Percentiles rank a stretch among this genome's conserved stretches.
phyloP scores from a whole-genome alignment of 2,797 vertebrate species.

The Clamator glandarius region DNA sequence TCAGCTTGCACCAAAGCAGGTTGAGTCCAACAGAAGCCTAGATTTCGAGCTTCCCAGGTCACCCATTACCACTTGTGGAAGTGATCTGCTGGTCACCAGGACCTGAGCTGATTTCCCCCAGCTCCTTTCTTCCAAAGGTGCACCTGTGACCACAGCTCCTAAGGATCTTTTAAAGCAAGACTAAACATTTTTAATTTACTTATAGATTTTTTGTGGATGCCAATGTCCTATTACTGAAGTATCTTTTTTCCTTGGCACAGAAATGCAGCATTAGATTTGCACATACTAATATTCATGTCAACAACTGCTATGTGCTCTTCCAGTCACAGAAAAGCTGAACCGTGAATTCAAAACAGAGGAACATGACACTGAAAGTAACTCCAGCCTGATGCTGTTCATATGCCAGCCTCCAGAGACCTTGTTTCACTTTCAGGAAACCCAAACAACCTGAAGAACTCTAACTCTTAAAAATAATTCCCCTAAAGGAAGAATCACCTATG shows the following conservation, averaged over 20 bases:
- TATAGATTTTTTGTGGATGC: neutral
- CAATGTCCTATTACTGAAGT: neutral
- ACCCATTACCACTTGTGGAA: rapidly evolving
- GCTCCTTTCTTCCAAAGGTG: neutral
- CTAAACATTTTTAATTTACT: neutral
- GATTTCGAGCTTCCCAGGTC: neutral
- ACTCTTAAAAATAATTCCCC: neutral
- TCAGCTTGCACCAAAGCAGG: rapidly evolving
- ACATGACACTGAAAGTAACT: neutral
- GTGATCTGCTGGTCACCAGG: neutral
- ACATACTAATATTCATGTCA: neutral
- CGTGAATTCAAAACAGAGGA: neutral
- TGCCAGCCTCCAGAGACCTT: neutral
- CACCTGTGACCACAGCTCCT: neutral
- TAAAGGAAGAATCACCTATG: neutral
- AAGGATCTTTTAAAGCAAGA: neutral
- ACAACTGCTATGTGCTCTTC: neutral
- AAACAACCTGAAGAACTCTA: neutral
- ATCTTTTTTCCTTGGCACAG: neutral
- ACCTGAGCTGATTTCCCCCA: neutral
- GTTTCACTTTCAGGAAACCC: neutral
- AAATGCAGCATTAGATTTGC: neutral
- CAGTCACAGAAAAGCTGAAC: neutral
- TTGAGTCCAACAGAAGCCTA: neutral
- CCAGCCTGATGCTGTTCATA: neutral